These are phyloP conservation scores for Dicranocentrus wangi DNA, from an alignment of 2,888 invertebrate species.

Conservation along the genomic window DNA sequence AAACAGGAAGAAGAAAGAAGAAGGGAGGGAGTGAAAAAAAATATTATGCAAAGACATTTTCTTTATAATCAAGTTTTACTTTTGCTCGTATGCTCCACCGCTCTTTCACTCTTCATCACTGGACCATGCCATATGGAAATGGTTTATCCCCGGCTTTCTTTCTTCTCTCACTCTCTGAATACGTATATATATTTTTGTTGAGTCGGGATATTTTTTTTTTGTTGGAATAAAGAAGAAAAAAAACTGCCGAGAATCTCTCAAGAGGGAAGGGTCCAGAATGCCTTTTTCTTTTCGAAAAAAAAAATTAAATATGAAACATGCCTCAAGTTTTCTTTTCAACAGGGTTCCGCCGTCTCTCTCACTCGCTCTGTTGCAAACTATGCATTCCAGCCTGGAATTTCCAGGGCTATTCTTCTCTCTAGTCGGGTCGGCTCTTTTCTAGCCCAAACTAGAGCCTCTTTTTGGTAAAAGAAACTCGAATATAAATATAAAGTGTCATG, in stretches of 20 bases:
- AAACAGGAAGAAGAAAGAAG: neutral
- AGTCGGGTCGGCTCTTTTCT: too few relatives aligned
- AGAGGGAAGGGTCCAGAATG: slow-evolving; percentile 36
- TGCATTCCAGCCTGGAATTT: too few relatives aligned
- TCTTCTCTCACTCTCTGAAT: too few relatives aligned
- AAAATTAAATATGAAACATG: slow-evolving; percentile 58
- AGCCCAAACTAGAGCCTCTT: too few relatives aligned
- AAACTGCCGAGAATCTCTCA: slow-evolving; percentile 37
- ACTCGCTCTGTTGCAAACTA: too few relatives aligned
- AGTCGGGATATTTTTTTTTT: slow-evolving; percentile 31
- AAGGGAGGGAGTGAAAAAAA: slow-evolving; percentile 20
- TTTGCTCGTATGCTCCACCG: slow-evolving; percentile 27
- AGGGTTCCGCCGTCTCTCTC: too few relatives aligned
- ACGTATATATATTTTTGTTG: slow-evolving; percentile 21
- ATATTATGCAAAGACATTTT: slow-evolving; percentile 28
- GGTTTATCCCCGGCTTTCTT: too few relatives aligned
- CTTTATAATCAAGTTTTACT: slow-evolving; percentile 35
- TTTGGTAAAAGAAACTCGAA: slow-evolving; percentile 39
- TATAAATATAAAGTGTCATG: slow-evolving; percentile 56
- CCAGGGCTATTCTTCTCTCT: too few relatives aligned
- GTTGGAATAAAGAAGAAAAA: slow-evolving; percentile 34
- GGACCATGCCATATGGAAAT: slow-evolving; percentile 25
- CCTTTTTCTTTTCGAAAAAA: slow-evolving; percentile 44
- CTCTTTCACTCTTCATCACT: slow-evolving; percentile 30
- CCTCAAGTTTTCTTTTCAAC: slow-evolving; percentile 37